Evolutionary conservation across 1,140 invertebrate genomes (phyloP).

Genomic region (Thalassaphorura encarpata): DNA sequence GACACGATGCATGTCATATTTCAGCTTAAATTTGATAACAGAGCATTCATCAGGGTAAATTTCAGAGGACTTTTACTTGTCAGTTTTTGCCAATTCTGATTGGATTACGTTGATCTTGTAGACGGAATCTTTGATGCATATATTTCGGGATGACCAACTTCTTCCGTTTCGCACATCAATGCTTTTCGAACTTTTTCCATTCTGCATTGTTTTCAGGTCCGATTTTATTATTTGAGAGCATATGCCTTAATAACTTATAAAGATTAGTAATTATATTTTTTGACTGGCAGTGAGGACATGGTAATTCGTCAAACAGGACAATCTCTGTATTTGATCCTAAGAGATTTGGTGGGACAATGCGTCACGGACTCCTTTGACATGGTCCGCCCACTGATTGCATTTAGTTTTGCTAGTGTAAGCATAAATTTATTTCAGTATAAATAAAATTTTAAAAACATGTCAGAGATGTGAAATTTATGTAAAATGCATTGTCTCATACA

Average conservation of each 20-base stretch:
- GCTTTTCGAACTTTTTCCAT: slow-evolving; percentile 94
- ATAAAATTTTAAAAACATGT: not conserved
- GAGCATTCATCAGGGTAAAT: slow-evolving; percentile 33
- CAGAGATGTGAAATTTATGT: too few species aligned
- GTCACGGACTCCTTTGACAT: slow-evolving; percentile 86
- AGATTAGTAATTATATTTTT: too few species aligned
- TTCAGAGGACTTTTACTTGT: not conserved
- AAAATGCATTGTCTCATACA: slow-evolving; percentile 38
- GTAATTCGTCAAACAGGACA: slow-evolving; percentile 78
- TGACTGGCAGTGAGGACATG: slow-evolving; percentile 70
- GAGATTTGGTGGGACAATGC: slow-evolving; percentile 72
- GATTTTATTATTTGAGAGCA: slow-evolving; percentile 27
- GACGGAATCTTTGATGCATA: slow-evolving; percentile 53
- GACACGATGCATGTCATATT: slow-evolving; percentile 90
- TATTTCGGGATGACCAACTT: slow-evolving; percentile 75
- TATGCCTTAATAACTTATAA: too few species aligned
- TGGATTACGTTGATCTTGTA: slow-evolving; percentile 34
- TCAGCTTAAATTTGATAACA: slow-evolving; percentile 87
- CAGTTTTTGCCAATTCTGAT: not conserved
- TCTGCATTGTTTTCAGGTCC: slow-evolving; percentile 90
- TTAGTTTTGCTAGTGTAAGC: slow-evolving; percentile 86
- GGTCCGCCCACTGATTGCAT: slow-evolving; percentile 79
- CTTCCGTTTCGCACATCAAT: slow-evolving; percentile 75
- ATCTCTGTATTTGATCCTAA: slow-evolving; percentile 80
- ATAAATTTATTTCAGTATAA: not conserved